Conservation (phyloP, 2,888 invertebrate genomes). For the Lithophane leautieri region DNA sequence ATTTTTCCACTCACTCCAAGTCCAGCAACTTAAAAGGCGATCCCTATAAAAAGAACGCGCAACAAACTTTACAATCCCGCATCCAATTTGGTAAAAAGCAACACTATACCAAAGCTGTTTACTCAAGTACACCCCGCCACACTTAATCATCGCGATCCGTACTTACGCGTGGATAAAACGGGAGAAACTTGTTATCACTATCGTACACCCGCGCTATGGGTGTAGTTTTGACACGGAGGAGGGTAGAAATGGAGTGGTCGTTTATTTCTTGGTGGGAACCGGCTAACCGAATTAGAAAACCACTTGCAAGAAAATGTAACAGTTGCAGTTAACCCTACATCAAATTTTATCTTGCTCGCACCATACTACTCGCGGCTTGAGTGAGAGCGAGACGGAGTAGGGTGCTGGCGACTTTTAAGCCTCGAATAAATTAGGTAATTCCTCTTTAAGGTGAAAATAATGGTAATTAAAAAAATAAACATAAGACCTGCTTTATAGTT, state of each 20-base stretch:
- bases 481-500: no score
- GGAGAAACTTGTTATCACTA: conserved; percentile 67
- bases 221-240: conserved; percentile 45
- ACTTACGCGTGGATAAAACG: conserved; percentile 66
- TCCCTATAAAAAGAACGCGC: conserved; percentile 43
- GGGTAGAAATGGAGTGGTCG: conserved; percentile 32
- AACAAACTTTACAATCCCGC: conserved; percentile 53
- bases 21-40: conserved; percentile 27
- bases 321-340: no score
- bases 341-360: no score
- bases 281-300: neutral
- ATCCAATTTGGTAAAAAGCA: conserved; percentile 60
- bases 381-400: no score
- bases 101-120: conserved; percentile 55
- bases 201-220: conserved; percentile 60
- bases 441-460: no score
- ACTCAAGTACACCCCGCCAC: conserved; percentile 60
- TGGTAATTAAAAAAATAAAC: no score
- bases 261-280: neutral
- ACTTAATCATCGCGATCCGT: conserved; percentile 68
- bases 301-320: neutral
- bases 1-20: conserved; percentile 6
- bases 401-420: no score
- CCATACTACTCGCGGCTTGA: no score
- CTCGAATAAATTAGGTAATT: no score